Conservation (phyloP, 2,888 invertebrate species). For the Drosophila rubida region DNA sequence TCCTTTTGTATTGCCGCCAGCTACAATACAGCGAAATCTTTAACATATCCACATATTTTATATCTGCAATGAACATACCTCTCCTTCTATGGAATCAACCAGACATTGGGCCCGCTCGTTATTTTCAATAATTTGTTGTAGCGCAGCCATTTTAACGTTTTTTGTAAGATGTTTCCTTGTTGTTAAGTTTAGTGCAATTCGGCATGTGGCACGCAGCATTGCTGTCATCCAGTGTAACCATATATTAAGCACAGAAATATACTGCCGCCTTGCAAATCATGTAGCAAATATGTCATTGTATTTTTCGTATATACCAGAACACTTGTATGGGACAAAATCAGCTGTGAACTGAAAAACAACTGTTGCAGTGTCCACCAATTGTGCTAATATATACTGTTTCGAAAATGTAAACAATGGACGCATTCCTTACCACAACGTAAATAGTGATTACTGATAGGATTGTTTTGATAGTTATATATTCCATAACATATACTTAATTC, state of each 20-base stretch:
- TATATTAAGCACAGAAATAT: background rate
- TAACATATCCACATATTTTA: background rate
- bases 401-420: background rate
- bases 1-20: conserved; percentile 85
- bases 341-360: background rate
- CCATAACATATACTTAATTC: too few species aligned
- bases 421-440: too few species aligned
- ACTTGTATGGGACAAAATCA: background rate
- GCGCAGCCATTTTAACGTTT: conserved; percentile 62
- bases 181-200: conserved; percentile 35
- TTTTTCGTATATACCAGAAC: background rate
- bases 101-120: conserved; percentile 73
- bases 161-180: conserved; percentile 6
- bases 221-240: conserved; percentile 13
- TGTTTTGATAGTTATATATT: too few species aligned
- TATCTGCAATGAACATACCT: conserved; percentile 55
- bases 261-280: background rate
- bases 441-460: too few species aligned
- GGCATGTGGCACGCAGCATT: conserved; percentile 66
- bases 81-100: conserved; percentile 67
- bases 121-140: conserved; percentile 73
- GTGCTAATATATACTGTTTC: background rate
- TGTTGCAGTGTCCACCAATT: background rate
- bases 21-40: conserved; percentile 76
- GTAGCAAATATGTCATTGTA: background rate